Evolutionary conservation across 2,797 vertebrate genomes (phyloP).

Genomic region (Linurgus olivaceus): DNA sequence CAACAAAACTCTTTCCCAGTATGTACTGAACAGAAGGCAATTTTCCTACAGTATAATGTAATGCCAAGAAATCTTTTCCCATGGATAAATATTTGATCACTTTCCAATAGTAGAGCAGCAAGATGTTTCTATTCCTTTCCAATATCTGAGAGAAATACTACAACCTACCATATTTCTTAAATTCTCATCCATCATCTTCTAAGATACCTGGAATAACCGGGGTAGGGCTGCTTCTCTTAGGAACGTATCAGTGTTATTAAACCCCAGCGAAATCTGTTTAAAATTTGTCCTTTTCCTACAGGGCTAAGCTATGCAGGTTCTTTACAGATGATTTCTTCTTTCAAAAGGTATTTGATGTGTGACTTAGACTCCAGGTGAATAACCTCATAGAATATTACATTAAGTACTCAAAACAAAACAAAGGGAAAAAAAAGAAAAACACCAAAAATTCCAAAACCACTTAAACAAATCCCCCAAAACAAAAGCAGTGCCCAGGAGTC

Average conservation of each 20-base stretch:
- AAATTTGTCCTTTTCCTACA: not conserved
- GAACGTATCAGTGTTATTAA: not conserved
- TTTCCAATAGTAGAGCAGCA: not conserved
- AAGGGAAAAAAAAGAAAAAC: no score
- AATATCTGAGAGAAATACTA: not conserved
- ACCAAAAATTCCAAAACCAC: not conserved
- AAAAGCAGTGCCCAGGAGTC: not conserved
- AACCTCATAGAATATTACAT: not conserved
- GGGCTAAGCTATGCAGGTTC: not conserved
- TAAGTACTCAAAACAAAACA: not conserved
- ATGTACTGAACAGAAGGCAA: not conserved
- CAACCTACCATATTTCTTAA: not conserved
- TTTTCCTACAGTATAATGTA: not conserved
- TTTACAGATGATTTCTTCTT: not conserved
- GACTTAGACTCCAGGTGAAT: not conserved
- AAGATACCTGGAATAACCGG: not conserved
- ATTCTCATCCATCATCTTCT: not conserved
- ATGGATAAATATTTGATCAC: not conserved
- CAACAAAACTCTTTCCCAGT: not conserved
- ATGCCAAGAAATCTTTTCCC: not conserved
- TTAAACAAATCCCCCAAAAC: not conserved
- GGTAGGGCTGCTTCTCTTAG: not conserved
- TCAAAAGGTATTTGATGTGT: not conserved
- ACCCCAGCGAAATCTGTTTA: not conserved
- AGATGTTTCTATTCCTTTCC: not conserved